These are phyloP conservation scores for Drosophila mayri DNA, from an alignment of 1,140 invertebrate species.

Conservation along the genomic window DNA sequence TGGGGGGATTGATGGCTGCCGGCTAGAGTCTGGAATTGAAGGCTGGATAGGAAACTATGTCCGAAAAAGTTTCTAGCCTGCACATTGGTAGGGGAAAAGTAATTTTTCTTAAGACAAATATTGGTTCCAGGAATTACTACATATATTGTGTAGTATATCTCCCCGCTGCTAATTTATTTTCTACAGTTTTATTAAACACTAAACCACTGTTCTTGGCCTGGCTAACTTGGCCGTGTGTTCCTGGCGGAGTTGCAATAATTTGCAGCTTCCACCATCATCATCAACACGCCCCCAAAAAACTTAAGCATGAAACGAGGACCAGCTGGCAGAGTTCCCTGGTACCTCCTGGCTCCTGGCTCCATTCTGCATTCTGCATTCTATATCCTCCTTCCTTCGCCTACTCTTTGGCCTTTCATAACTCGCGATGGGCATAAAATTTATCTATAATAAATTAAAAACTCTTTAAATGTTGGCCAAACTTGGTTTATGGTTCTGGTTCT, in stretches of 20 bases:
- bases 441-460: constrained; percentile 85
- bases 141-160: background rate
- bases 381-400: background rate
- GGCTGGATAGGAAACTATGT: constrained; percentile 13
- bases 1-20: background rate
- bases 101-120: background rate
- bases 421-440: constrained; percentile 63
- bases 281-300: constrained; percentile 66
- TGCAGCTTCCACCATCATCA: constrained; percentile 68
- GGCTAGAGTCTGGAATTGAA: constrained; percentile 10
- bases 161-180: background rate
- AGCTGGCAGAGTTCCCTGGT: constrained; percentile 35
- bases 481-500: constrained; percentile 47
- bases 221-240: background rate
- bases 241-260: constrained; percentile 59
- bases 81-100: constrained; percentile 5
- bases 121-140: background rate
- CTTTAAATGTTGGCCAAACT: constrained; percentile 76
- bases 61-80: constrained; percentile 12
- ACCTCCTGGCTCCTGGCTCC: background rate
- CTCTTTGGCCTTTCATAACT: constrained; percentile 31
- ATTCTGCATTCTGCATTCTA: background rate
- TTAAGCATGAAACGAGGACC: constrained; percentile 31
- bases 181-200: background rate
- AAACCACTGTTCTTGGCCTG: constrained; percentile 31